Conservation (phyloP, 1,140 invertebrate genomes). For the Venustaconcha ellipsiformis region DNA sequence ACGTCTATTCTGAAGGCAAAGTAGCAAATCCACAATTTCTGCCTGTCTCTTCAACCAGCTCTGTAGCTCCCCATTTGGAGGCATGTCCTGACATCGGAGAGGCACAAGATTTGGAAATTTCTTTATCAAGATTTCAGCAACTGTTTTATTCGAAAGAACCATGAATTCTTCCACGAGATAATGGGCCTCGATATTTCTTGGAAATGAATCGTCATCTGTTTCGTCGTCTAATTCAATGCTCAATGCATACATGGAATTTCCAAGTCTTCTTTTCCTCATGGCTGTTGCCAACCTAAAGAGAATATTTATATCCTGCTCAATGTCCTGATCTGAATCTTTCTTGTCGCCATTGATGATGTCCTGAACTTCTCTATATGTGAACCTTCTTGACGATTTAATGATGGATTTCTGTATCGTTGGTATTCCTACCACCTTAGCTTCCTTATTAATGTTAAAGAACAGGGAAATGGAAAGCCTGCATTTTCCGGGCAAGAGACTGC, state of each 20-base stretch:
- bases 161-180: slow-evolving; percentile 53
- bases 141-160: slow-evolving; percentile 43
- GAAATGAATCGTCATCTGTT: slow-evolving; percentile 23
- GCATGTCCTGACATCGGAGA: slow-evolving; percentile 39
- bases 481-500: slow-evolving; percentile 60
- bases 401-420: slow-evolving; percentile 21
- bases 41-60: slow-evolving; percentile 38
- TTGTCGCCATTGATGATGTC: slow-evolving; percentile 19
- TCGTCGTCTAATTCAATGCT: slow-evolving; percentile 36
- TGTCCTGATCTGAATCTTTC: neutral
- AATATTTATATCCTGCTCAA: slow-evolving; percentile 19
- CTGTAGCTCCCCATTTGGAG: slow-evolving; percentile 31
- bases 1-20: slow-evolving; percentile 31
- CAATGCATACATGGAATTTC: slow-evolving; percentile 26
- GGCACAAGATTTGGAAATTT: slow-evolving; percentile 34
- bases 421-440: slow-evolving; percentile 25
- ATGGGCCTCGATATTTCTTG: slow-evolving; percentile 45
- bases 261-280: slow-evolving; percentile 32
- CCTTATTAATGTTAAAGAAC: slow-evolving; percentile 36
- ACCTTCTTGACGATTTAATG: slow-evolving; percentile 26
- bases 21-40: slow-evolving; percentile 27
- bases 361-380: slow-evolving; percentile 41
- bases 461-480: slow-evolving; percentile 51
- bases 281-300: slow-evolving; percentile 34
- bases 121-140: slow-evolving; percentile 36